phyloP scores from a whole-genome alignment of 2,797 vertebrate species.

The Lacerta agilis region DNA sequence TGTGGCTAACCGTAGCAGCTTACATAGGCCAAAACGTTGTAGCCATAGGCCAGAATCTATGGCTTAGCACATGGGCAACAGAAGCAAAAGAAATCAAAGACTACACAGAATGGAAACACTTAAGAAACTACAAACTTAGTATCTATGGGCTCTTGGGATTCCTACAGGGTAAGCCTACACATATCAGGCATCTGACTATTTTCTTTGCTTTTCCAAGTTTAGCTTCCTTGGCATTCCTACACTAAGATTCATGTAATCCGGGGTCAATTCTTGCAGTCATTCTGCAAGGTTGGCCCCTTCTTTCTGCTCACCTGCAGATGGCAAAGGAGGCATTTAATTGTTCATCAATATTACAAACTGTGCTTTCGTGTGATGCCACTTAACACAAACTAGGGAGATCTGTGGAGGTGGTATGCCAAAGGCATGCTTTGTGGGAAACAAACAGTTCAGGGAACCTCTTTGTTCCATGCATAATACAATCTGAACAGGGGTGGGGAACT shows the following conservation, averaged over 20 bases:
- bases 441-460: too few relatives aligned
- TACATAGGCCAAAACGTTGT: constrained; percentile 71
- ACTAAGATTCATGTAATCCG: too few relatives aligned
- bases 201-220: constrained; percentile 20
- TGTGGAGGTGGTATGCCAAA: too few relatives aligned
- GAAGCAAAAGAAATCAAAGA: constrained; percentile 69
- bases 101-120: constrained; percentile 67
- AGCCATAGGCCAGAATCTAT: constrained; percentile 70
- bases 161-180: constrained; percentile 67
- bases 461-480: too few relatives aligned
- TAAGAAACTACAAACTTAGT: constrained; percentile 68
- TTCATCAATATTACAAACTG: background rate
- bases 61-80: constrained; percentile 73
- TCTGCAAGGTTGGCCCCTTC: background rate
- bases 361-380: background rate
- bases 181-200: background rate
- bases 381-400: too few relatives aligned
- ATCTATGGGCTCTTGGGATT: constrained; percentile 73
- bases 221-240: background rate
- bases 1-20: constrained; percentile 60
- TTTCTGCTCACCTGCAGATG: background rate
- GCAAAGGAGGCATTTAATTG: background rate
- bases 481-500: too few relatives aligned
- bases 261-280: too few relatives aligned
- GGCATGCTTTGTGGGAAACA: too few relatives aligned